phyloP scores from a whole-genome alignment of 2,888 invertebrate species.

The Polyommatus iphigenia region DNA sequence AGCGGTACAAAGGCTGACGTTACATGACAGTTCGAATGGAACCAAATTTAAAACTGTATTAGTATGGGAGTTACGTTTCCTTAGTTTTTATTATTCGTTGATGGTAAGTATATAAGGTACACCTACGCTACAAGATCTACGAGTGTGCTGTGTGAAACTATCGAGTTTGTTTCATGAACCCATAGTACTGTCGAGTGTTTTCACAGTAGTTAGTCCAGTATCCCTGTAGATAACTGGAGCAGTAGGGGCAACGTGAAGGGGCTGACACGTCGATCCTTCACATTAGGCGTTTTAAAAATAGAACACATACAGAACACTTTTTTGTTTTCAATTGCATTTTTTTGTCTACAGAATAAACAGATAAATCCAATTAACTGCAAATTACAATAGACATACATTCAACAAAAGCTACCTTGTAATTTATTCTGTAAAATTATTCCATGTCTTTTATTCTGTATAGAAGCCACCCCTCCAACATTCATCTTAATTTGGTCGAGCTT shows the following conservation, averaged over 20 bases:
- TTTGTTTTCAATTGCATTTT: background rate
- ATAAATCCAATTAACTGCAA: background rate
- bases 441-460: background rate
- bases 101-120: too few species aligned
- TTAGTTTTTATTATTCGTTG: too few species aligned
- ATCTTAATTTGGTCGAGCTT: background rate
- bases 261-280: conserved; percentile 33
- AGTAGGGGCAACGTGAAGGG: conserved; percentile 44
- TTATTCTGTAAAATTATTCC: background rate
- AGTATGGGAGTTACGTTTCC: too few species aligned
- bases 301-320: conserved; percentile 14
- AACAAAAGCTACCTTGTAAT: background rate
- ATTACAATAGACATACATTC: too few species aligned
- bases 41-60: too few species aligned
- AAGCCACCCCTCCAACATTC: background rate
- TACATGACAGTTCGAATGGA: too few species aligned
- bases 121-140: too few species aligned
- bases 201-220: conserved; percentile 38
- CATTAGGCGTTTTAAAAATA: conserved; percentile 32
- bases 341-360: background rate
- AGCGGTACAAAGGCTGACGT: too few species aligned
- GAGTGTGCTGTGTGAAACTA: too few species aligned
- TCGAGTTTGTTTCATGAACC: conserved; percentile 1
- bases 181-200: conserved; percentile 40
- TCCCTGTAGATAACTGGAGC: conserved; percentile 46